Percentiles rank a stretch among this genome's conserved stretches.
Evolutionary conservation across 92 coral and sea anemone genomes (phyloP).

Genomic region (Pocillopora meandrina): DNA sequence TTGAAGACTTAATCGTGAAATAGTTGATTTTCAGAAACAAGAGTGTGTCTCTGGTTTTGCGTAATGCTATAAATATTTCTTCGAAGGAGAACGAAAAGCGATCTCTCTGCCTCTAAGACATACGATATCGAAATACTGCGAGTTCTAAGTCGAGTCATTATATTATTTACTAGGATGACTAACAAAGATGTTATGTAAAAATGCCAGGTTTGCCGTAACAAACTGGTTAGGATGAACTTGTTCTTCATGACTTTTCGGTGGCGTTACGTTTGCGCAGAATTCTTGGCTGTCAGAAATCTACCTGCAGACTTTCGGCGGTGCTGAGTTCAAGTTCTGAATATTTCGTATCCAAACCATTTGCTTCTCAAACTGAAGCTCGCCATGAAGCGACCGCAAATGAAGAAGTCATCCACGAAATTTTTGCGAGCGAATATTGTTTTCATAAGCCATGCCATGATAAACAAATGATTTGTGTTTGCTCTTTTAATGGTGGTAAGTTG

Average conservation of each 20-base stretch:
- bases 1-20: too few relatives aligned
- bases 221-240: not conserved
- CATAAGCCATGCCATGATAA: not conserved
- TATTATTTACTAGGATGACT: not conserved
- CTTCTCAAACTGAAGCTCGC: too few relatives aligned
- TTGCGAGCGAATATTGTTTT: not conserved
- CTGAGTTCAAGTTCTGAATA: too few relatives aligned
- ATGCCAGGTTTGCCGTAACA: not conserved
- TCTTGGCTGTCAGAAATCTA: not conserved
- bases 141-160: not conserved
- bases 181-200: not conserved
- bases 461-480: conserved; percentile 11
- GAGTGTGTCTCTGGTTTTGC: too few relatives aligned
- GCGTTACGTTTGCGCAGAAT: not conserved
- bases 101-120: not conserved
- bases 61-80: too few relatives aligned
- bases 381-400: too few relatives aligned
- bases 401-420: not conserved
- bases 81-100: not conserved
- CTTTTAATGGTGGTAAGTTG: conserved; percentile 52
- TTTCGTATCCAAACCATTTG: too few relatives aligned
- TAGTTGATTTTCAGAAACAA: too few relatives aligned
- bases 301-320: too few relatives aligned
- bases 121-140: not conserved
- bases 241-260: not conserved